Evolutionary conservation across 1,140 invertebrate species (phyloP), one percentile per base, ranked within the genome.

Genomic region (Idris sp.): DNA sequence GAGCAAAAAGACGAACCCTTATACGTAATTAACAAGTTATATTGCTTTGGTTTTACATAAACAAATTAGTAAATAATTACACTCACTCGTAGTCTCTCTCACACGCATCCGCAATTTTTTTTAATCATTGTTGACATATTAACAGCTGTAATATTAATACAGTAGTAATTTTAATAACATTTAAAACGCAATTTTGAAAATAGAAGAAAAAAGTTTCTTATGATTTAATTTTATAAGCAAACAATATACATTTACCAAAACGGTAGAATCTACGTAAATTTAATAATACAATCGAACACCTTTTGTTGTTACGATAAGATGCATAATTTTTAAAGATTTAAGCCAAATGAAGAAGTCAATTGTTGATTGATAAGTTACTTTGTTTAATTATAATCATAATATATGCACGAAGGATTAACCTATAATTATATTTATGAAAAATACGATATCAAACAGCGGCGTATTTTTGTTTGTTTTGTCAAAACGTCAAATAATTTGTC

Each of bases 31-130:
- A 79, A 78, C 69, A 79, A 74, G 76, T 79, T 78, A 67, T 82
- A 82, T 82, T 82, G 77, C 79, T 82, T 80, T 82, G 77, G 78
- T 79, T 79, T n/a, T 79, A 76, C 65, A 74, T 71, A 76, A 65
- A 71, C 48, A 73, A 65, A 78, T 74, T 61, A 75, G 16, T 54
- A 28, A 69, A 76, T 38, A 74, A 74, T 56, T 68, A 58, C 51
- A 75, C 33, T 46, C 44, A 64, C 41, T 36, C 68, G 28, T 65
- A 4, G 15, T 36, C 16, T 35, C 44, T 38, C 38, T 69, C 40
- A 26, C 56, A 36, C 48, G 26, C 59, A 72, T 30, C 25, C 59
- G 35, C 18, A 41, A n/a, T n/a, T 51, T 35, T 49, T 58, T 38
- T 76, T 51, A 49, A 61, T 65, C 28, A 58, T 53, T 64, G 54